Evolutionary conservation across 2,888 invertebrate genomes (phyloP).

Genomic region (Brenthis daphne): DNA sequence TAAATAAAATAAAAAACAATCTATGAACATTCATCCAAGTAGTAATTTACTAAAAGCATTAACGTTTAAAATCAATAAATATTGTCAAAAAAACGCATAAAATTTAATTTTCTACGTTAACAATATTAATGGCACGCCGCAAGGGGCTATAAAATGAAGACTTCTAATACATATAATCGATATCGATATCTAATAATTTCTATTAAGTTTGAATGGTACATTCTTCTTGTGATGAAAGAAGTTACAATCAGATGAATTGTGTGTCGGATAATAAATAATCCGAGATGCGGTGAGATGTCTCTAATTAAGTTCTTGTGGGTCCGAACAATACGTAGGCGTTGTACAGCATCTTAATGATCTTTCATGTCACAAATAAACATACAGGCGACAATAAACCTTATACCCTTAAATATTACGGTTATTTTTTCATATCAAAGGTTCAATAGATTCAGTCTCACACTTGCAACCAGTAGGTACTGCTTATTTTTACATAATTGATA

Average conservation of each 20-base stretch:
- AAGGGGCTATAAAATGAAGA: constrained; percentile 20
- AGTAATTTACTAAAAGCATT: no score
- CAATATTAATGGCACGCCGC: constrained; percentile 19
- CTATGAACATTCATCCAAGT: no score
- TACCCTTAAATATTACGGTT: constrained; percentile 33
- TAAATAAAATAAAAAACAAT: no score
- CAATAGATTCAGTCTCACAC: constrained; percentile 48
- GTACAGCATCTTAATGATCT: constrained; percentile 50
- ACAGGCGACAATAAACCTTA: constrained; percentile 49
- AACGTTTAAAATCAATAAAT: not conserved
- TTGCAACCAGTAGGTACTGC: constrained; percentile 51
- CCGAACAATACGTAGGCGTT: constrained; percentile 63
- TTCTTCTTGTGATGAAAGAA: constrained; percentile 58
- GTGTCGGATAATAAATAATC: constrained; percentile 72
- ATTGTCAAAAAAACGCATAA: constrained; percentile 1
- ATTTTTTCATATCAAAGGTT: constrained; percentile 32
- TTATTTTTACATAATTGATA: constrained; percentile 65
- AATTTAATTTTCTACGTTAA: constrained; percentile 7
- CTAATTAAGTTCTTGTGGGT: constrained; percentile 79
- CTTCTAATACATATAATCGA: constrained; percentile 17
- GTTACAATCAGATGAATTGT: constrained; percentile 67
- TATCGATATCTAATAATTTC: constrained; percentile 28
- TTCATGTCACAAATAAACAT: constrained; percentile 36
- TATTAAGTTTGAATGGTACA: constrained; percentile 43
- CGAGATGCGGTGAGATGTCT: constrained; percentile 64